Conservation (phyloP, 2,113 vertebrate genomes). For the Casuarius casuarius region DNA sequence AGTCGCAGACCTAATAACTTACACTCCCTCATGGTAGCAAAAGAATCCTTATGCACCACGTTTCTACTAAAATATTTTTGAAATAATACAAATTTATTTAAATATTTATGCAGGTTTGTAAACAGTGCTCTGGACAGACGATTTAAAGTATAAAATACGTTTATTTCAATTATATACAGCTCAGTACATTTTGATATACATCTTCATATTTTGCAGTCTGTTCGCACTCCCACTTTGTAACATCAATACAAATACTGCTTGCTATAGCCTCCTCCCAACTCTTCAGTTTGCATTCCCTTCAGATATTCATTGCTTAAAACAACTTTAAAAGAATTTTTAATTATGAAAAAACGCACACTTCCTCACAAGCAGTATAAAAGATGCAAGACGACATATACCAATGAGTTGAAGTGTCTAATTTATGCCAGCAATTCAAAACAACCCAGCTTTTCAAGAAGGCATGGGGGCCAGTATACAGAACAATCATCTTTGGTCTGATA, state of each 20-base stretch:
- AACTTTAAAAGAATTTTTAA: constrained; percentile 12
- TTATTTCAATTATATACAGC: constrained; percentile 77
- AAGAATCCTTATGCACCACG: background rate
- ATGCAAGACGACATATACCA: background rate
- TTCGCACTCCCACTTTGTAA: constrained; percentile 24
- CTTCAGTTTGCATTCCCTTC: background rate
- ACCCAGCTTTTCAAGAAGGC: constrained; percentile 24
- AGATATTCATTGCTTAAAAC: background rate
- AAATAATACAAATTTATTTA: background rate
- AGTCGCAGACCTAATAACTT: background rate
- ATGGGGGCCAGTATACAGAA: background rate
- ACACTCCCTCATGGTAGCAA: background rate
- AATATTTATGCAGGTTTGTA: constrained; percentile 13
- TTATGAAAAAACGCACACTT: constrained; percentile 49
- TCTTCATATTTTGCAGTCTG: constrained; percentile 16
- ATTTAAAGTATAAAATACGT: constrained; percentile 61
- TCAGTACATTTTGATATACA: constrained; percentile 36
- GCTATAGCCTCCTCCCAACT: background rate
- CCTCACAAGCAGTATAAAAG: constrained; percentile 22
- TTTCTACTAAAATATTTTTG: background rate
- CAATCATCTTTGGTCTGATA: background rate
- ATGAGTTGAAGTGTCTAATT: background rate
- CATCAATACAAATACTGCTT: constrained; percentile 16
- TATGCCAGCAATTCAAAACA: constrained; percentile 8
- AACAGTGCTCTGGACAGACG: constrained; percentile 57